A percentile compares a stretch with the other conserved stretches of the same genome.
Evolutionary conservation across 2,888 invertebrate genomes (phyloP).

Genomic region (Drosophila mettleri): DNA sequence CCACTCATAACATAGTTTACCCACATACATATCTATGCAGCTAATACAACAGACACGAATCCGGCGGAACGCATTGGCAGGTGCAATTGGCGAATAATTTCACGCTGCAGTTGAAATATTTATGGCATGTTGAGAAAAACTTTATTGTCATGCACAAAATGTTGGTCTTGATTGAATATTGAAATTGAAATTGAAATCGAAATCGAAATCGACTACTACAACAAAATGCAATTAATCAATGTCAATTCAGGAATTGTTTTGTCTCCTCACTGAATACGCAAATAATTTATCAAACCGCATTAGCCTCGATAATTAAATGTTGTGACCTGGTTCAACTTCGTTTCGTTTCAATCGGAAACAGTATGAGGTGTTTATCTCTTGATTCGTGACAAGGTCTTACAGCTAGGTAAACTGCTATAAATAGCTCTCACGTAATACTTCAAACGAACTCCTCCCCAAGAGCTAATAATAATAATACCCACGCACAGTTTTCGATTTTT

Average conservation of each 20-base stretch:
- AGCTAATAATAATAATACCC: slow-evolving; percentile 24
- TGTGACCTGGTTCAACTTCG: slow-evolving; percentile 14
- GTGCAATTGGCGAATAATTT: slow-evolving; percentile 73
- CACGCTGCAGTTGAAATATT: slow-evolving; percentile 58
- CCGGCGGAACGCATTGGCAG: slow-evolving; percentile 59
- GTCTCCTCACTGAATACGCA: slow-evolving; percentile 7
- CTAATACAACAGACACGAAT: slow-evolving; percentile 19
- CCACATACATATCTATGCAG: slow-evolving; percentile 21
- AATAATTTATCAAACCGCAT: slow-evolving; percentile 9
- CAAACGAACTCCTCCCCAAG: slow-evolving; percentile 16
- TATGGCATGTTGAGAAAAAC: slow-evolving; percentile 52
- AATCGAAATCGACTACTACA: not conserved
- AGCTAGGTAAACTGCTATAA: slow-evolving; percentile 28
- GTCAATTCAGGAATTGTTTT: slow-evolving; percentile 11
- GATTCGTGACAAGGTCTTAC: slow-evolving; percentile 40
- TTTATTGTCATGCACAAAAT: slow-evolving; percentile 36
- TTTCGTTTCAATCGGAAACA: slow-evolving; percentile 56
- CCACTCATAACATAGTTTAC: slow-evolving; percentile 7
- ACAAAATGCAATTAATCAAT: slow-evolving; percentile 26
- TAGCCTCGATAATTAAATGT: slow-evolving; percentile 28
- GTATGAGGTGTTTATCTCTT: slow-evolving; percentile 60
- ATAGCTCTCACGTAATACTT: slow-evolving; percentile 29
- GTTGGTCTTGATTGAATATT: slow-evolving; percentile 21
- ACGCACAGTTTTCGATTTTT: slow-evolving; percentile 28
- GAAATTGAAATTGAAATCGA: slow-evolving; percentile 24